A percentile compares a stretch with the other conserved stretches of the same genome.
These are phyloP conservation scores for Philaethria dido DNA, from an alignment of 2,888 invertebrate genomes.

Conservation along the genomic window DNA sequence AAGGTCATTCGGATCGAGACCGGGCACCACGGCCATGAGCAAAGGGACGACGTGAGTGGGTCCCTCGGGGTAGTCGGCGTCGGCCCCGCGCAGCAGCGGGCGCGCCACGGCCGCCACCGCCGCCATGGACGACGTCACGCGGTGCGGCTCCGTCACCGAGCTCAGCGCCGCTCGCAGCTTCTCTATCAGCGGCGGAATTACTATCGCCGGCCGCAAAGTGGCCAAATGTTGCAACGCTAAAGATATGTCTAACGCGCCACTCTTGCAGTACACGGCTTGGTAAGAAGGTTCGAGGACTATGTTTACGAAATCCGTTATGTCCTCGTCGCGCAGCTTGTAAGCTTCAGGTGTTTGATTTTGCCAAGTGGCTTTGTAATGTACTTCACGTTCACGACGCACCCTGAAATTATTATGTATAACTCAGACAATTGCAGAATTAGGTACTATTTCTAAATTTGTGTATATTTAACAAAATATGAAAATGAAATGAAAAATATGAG, in stretches of 20 bases:
- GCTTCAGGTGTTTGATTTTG: constrained; percentile 86
- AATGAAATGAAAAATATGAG: no score
- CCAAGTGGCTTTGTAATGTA: constrained; percentile 86
- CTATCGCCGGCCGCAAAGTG: constrained; percentile 90
- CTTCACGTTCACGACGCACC: constrained; percentile 86
- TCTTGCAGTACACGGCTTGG: constrained; percentile 91
- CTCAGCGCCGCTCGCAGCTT: constrained; percentile 91
- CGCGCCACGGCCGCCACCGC: constrained; percentile 88
- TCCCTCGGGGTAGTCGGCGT: constrained; percentile 87
- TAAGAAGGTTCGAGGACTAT: constrained; percentile 89
- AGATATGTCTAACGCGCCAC: constrained; percentile 85
- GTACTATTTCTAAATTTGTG: background rate
- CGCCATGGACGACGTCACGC: constrained; percentile 88
- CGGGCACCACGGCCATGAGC: constrained; percentile 91
- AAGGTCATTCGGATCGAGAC: constrained; percentile 95
- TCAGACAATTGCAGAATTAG: background rate
- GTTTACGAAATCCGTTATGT: constrained; percentile 92
- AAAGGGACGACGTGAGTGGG: constrained; percentile 92
- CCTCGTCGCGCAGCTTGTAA: constrained; percentile 89
- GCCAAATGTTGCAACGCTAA: constrained; percentile 90
- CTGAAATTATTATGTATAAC: constrained; percentile 57
- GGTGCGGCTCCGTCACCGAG: constrained; percentile 94
- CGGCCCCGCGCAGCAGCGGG: constrained; percentile 83
- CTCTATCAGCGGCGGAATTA: constrained; percentile 93
- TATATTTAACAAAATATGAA: no score